Conservation (phyloP, 2,888 invertebrate genomes). For the Acanthosepion pharaonis region DNA sequence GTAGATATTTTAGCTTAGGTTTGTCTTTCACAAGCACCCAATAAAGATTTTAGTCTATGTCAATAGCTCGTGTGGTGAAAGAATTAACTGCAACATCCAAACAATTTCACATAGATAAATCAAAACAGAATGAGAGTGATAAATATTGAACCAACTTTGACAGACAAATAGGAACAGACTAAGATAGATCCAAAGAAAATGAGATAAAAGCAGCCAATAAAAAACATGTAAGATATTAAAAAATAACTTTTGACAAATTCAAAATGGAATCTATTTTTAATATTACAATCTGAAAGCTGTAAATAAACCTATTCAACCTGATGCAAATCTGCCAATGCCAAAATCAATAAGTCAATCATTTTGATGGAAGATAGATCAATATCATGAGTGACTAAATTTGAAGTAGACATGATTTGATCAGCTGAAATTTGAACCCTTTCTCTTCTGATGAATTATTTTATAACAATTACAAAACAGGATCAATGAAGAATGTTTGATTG, state of each 20-base stretch:
- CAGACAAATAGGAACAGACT: no score
- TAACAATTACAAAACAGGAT: conserved; percentile 7
- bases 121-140: no score
- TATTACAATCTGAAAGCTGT: background rate
- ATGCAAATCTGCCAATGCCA: background rate
- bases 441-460: background rate
- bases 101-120: no score
- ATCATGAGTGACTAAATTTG: background rate
- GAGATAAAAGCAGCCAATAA: background rate
- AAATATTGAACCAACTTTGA: no score
- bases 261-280: conserved; percentile 14
- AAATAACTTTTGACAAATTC: background rate
- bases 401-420: background rate
- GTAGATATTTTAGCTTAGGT: no score
- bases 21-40: no score
- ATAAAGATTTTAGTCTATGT: no score
- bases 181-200: no score
- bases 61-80: no score
- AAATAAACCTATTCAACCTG: background rate
- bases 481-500: background rate
- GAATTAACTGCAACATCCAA: no score
- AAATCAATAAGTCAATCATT: conserved; percentile 1
- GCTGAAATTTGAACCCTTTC: background rate
- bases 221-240: background rate
- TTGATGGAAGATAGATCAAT: background rate